Conservation (phyloP, 2,888 invertebrate genomes). For the Pimpla rufipes region DNA sequence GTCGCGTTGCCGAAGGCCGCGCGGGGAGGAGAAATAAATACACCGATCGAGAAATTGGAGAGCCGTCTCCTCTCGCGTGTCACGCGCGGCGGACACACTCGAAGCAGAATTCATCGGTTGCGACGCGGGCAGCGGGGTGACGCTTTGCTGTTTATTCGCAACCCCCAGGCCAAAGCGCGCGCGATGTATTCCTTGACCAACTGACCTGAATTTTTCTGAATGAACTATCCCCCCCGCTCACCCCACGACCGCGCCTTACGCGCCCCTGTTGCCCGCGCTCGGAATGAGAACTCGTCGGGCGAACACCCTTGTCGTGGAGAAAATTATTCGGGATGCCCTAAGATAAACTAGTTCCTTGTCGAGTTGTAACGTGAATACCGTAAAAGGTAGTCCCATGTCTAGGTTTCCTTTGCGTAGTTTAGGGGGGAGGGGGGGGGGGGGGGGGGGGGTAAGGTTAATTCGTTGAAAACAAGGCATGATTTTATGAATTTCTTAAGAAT, state of each 20-base stretch:
- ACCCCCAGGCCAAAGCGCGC: constrained; percentile 20
- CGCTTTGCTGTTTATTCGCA: constrained; percentile 48
- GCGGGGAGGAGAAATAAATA: constrained; percentile 13
- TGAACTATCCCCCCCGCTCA: constrained; percentile 25
- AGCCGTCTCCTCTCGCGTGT: constrained; percentile 15
- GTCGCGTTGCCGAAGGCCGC: constrained; percentile 11
- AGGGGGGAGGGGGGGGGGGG: too few species aligned
- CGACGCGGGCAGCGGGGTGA: constrained; percentile 8
- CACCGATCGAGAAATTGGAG: constrained; percentile 13
- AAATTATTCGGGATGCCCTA: too few species aligned
- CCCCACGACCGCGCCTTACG: neutral
- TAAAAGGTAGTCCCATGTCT: too few species aligned
- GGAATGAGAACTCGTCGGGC: constrained; percentile 38
- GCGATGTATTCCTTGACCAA: constrained; percentile 65
- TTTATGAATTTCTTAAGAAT: too few species aligned
- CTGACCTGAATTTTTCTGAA: constrained; percentile 60
- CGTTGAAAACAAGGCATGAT: too few species aligned
- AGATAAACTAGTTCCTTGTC: too few species aligned
- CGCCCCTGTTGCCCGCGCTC: constrained; percentile 1
- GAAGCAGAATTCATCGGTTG: constrained; percentile 39
- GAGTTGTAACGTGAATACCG: too few species aligned
- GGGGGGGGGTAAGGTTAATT: too few species aligned
- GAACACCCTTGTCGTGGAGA: neutral
- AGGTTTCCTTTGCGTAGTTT: too few species aligned
- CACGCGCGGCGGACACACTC: neutral